Evolutionary conservation across 2,797 vertebrate genomes (phyloP).

Genomic region (Synaphobranchus kaupii): DNA sequence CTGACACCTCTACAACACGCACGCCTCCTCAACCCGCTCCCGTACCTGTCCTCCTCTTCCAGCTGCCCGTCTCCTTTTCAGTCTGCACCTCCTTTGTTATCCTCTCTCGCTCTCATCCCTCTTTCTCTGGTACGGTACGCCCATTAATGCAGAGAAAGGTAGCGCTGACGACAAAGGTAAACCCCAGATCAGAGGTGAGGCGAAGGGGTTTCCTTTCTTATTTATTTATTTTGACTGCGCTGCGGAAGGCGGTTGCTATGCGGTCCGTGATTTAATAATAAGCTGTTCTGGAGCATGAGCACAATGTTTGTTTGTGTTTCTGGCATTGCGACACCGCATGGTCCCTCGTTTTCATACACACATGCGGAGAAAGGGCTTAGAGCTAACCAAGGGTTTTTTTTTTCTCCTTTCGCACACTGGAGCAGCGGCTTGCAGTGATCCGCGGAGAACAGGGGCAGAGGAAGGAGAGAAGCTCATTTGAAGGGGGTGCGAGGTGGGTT

Average conservation of each 20-base stretch:
- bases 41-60: slow-evolving; percentile 39
- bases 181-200: slow-evolving; percentile 35
- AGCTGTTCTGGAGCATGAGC: slow-evolving; percentile 66
- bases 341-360: slow-evolving; percentile 47
- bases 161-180: slow-evolving; percentile 43
- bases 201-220: slow-evolving; percentile 45
- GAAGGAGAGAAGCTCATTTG: slow-evolving; percentile 44
- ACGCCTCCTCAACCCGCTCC: slow-evolving; percentile 71
- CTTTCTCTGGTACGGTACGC: slow-evolving; percentile 58
- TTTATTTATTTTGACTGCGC: slow-evolving; percentile 69
- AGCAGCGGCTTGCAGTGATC: slow-evolving; percentile 47
- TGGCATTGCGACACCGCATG: slow-evolving; percentile 51
- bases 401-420: slow-evolving; percentile 46
- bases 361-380: slow-evolving; percentile 54
- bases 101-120: neutral
- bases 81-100: slow-evolving; percentile 49
- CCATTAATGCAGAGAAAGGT: slow-evolving; percentile 49
- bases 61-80: slow-evolving; percentile 30
- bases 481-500: slow-evolving; percentile 60
- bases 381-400: slow-evolving; percentile 47
- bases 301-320: slow-evolving; percentile 65
- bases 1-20: slow-evolving; percentile 70
- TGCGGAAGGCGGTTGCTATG: slow-evolving; percentile 55
- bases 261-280: slow-evolving; percentile 74
- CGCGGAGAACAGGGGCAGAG: slow-evolving; percentile 56